A percentile compares a stretch with the other conserved stretches of the same genome.
phyloP scores from a whole-genome alignment of 2,113 vertebrate species.

The Vulpes lagopus region DNA sequence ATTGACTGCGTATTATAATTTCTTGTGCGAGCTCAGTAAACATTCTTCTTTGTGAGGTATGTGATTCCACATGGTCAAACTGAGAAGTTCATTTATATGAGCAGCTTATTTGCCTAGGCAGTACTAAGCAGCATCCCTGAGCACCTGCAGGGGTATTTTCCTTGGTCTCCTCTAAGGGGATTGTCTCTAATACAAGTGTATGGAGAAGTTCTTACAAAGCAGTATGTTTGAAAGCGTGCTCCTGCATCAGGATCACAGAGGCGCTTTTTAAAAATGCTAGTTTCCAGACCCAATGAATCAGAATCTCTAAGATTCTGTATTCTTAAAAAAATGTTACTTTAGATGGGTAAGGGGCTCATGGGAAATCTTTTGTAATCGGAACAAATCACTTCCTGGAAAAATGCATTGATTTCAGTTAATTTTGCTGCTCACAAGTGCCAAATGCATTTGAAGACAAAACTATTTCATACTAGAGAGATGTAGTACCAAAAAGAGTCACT shows the following conservation, averaged over 20 bases:
- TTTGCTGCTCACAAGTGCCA: background rate
- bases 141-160: background rate
- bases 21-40: background rate
- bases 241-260: background rate
- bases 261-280: conserved; percentile 22
- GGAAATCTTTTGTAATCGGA: conserved; percentile 40
- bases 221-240: background rate
- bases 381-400: conserved; percentile 48
- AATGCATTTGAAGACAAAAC: conserved; percentile 21
- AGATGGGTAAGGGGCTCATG: background rate
- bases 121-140: background rate
- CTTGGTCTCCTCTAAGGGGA: background rate
- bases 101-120: background rate
- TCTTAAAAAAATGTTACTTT: background rate
- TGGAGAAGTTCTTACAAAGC: background rate
- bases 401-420: conserved; percentile 37
- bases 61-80: background rate
- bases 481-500: background rate
- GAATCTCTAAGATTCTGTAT: background rate
- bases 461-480: background rate
- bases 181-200: background rate
- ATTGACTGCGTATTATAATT: background rate
- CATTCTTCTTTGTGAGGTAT: background rate
- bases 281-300: background rate
- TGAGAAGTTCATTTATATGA: background rate